Base-by-base conservation (phyloP, 2,888 invertebrate species). In the Hypomecis atomaria region DNA sequence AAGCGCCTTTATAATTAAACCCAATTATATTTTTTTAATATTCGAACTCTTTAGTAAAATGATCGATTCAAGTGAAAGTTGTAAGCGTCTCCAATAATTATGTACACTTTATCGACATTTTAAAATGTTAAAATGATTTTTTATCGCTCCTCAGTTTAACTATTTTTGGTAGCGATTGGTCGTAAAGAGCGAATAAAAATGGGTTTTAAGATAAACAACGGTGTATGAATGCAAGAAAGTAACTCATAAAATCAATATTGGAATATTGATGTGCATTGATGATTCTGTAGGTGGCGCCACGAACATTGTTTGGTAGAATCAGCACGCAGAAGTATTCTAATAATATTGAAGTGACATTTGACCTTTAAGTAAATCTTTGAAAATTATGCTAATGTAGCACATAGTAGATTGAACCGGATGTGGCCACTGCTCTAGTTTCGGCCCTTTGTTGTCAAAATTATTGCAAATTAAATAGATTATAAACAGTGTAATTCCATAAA, bases 121-220 rank as follows among this genome's bases (percentile, higher is more conserved):
- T 78, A 75, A 78, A 83, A 80, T 76, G 75, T 84, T 81, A 79
- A 81, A 78, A 79, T 72, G 77, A 74, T 77, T 81, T 84, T 87
- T 86, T 86, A 88, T 87, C 75, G 78, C 78, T 77, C 79, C 75
- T 83, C 79, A 76, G 77, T 78, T 80, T 81, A 81, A 83, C 23
- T 23, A 23, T 23, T 81, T 78, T 76, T 78, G 78, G 80, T 86
- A 82, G 84, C 82, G 75, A 67, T 71, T 62, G 71, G 66, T 78
- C 79, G 81, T 59, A 56, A 64, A 64, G 63, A 73, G 76, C 76
- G 77, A 73, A 79, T 73, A 78, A 76, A 65, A 75, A 67, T 69
- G 48, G 44, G 49, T 66, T 69, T 81, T 82, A 76, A 79, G 74
- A 87, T 83, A 86, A 85, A 84, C 78, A 78, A 78, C 76, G 75